Evolutionary conservation across 2,888 invertebrate species (phyloP), one percentile per base, ranked within the genome.

Genomic region (Therioaphis trifolii): DNA sequence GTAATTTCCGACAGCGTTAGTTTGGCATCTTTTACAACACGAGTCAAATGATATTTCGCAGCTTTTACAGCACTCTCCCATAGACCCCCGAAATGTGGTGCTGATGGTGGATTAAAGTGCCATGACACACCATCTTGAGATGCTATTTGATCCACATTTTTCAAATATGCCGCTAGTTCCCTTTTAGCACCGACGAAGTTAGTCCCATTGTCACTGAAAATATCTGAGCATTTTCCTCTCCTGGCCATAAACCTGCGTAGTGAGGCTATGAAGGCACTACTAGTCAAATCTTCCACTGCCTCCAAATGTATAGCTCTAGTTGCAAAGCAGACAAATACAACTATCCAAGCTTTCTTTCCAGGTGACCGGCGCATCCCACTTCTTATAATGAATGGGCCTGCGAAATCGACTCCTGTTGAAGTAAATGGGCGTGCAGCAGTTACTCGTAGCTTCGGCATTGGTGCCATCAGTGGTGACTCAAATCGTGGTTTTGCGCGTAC

Each of bases 401-500:
- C 40, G 40, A 68, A 68, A 43, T 68, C 40, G 1, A 68, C 68
- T 3, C 21, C 40, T 12, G 40, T 68, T 21, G 18, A 21, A 12
- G 68, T 15, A 5, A 68, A 68, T 21, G 68, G 68, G 21, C 68
- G 29, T 40, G 68, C 40, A 3, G 29, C 12, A 14, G 11, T n/a
- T 2, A 68, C 68, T 1, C 68, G n/a, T 21, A 40, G 18, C 12
- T 40, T 68, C 1, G 68, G 40, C 7, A 68, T n/a, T 14, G n/a
- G 69, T 4, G 15, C n/a, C 40, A 27, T 49, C 3, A 85, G 18
- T 12, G 84, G 84, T 46, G 15, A n/a, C 82, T 76, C 66, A 86
- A 55, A 40, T 18, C 5, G 24, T 1, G 79, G 71, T 21, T 29
- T 49, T 9, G 49, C 55, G 35, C 66, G 84, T 18, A 69, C 46